Evolutionary conservation across 2,797 vertebrate genomes (phyloP).

Genomic region (Schizothorax lantsangensis): DNA sequence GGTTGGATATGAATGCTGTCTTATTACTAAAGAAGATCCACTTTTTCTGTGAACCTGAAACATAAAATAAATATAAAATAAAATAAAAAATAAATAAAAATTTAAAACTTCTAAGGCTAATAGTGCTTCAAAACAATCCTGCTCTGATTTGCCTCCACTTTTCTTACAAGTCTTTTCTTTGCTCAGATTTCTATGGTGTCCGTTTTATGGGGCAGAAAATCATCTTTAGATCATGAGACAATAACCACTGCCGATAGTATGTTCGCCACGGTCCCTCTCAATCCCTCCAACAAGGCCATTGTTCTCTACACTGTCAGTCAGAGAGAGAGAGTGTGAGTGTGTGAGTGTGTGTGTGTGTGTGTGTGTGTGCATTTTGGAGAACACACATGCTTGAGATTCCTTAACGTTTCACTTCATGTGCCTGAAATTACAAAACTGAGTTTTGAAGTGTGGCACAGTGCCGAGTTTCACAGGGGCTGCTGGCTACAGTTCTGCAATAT

Average conservation of each 20-base stretch:
- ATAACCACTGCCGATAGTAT: constrained; percentile 44
- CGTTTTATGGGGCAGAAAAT: constrained; percentile 54
- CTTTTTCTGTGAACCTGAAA: background rate
- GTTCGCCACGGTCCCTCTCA: constrained; percentile 58
- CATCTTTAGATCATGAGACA: constrained; percentile 62
- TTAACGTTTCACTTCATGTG: constrained; percentile 59
- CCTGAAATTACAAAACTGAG: constrained; percentile 68
- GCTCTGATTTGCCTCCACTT: constrained; percentile 51
- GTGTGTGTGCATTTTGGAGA: constrained; percentile 53
- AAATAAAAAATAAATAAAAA: background rate
- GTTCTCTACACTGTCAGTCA: constrained; percentile 61
- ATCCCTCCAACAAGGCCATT: constrained; percentile 57
- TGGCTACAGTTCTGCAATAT: constrained; percentile 64
- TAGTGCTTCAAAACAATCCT: background rate
- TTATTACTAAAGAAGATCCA: background rate
- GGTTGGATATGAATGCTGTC: background rate
- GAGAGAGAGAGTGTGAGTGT: background rate
- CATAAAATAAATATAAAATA: background rate
- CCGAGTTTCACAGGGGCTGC: constrained; percentile 76
- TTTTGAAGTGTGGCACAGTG: constrained; percentile 65
- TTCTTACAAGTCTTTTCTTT: constrained; percentile 55
- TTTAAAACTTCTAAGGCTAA: background rate
- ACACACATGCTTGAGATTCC: constrained; percentile 74
- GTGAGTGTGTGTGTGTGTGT: background rate
- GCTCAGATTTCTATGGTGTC: constrained; percentile 36